Evolutionary conservation across 2,888 invertebrate genomes (phyloP).

Genomic region (Argyresthia goedartella): DNA sequence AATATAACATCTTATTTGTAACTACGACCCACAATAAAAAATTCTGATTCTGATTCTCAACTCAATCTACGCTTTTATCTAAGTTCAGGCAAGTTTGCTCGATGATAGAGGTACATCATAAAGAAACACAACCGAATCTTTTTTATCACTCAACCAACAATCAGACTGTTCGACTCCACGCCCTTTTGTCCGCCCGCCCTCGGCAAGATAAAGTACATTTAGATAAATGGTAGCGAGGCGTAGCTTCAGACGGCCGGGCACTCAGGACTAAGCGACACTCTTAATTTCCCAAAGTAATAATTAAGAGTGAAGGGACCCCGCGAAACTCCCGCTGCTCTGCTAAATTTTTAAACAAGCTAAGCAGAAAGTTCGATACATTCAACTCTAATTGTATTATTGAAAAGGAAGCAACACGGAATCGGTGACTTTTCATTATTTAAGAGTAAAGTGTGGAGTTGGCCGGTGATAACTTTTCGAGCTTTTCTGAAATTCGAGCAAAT

Average conservation of each 20-base stretch:
- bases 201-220: constrained; percentile 65
- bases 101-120: not conserved
- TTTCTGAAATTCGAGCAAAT: too few relatives aligned
- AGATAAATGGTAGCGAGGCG: constrained; percentile 61
- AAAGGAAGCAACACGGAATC: constrained; percentile 17
- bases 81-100: not conserved
- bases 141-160: not conserved
- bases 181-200: constrained; percentile 29
- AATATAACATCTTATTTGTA: too few relatives aligned
- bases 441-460: not conserved
- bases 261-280: constrained; percentile 66
- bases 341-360: constrained; percentile 68
- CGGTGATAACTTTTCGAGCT: too few relatives aligned
- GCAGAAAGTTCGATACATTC: constrained; percentile 64
- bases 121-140: not conserved
- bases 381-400: constrained; percentile 63
- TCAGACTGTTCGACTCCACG: constrained; percentile 28
- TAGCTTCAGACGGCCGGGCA: constrained; percentile 52
- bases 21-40: too few relatives aligned
- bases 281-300: constrained; percentile 73
- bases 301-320: constrained; percentile 66
- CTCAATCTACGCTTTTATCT: too few relatives aligned
- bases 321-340: constrained; percentile 25
- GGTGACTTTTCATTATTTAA: not conserved
- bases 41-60: too few relatives aligned